phyloP scores from a whole-genome alignment of 2,797 vertebrate genomes.

The Paedocypris micromegethes region DNA sequence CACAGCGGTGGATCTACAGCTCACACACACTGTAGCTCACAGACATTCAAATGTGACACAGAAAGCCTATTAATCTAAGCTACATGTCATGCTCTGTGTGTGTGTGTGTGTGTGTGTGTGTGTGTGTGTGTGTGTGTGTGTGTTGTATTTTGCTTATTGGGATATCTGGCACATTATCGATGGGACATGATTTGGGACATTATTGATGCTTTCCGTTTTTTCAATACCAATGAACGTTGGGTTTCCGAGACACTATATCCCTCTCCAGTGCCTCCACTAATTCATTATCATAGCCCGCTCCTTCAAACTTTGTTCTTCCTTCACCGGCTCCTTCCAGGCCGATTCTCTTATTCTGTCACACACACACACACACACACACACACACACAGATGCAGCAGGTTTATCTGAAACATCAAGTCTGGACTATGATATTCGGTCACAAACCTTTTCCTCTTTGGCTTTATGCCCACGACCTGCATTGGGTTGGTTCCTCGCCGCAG shows the following conservation, averaged over 20 bases:
- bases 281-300: constrained; percentile 84
- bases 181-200: no score
- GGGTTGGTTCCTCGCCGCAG: constrained; percentile 68
- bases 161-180: no score
- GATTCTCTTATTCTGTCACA: constrained; percentile 77
- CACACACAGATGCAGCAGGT: not conserved
- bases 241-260: constrained; percentile 94
- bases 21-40: no score
- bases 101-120: no score
- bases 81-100: no score
- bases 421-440: not conserved
- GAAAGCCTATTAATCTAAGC: no score
- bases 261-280: constrained; percentile 89
- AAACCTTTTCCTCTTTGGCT: constrained; percentile 86
- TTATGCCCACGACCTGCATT: constrained; percentile 73
- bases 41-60: no score
- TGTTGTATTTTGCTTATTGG: no score
- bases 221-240: constrained; percentile 86
- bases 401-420: not conserved
- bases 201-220: no score
- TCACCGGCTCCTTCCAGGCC: constrained; percentile 72
- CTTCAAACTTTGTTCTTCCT: constrained; percentile 88
- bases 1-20: not conserved
- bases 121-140: no score
- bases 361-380: constrained; percentile 39